Conservation (phyloP, 2,113 vertebrate genomes). For the Leptosomus discolor region DNA sequence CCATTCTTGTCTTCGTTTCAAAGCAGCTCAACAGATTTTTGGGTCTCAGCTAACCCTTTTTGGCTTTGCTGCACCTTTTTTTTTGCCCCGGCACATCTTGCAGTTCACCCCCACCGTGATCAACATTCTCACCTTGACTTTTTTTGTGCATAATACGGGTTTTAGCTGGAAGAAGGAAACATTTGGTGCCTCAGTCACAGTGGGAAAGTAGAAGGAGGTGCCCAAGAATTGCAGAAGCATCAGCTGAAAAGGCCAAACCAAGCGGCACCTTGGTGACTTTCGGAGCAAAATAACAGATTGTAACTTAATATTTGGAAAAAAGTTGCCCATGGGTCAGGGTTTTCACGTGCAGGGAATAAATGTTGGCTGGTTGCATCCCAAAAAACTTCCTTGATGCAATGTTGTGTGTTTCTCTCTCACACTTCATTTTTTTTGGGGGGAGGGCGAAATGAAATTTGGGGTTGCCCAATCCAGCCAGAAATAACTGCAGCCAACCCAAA, state of each 20-base stretch:
- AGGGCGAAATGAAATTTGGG: background rate
- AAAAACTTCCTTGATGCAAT: background rate
- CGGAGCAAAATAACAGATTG: background rate
- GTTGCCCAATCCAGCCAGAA: background rate
- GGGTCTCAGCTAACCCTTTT: background rate
- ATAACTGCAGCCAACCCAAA: background rate
- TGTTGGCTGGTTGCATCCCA: background rate
- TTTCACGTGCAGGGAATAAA: background rate
- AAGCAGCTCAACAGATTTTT: background rate
- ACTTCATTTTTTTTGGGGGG: fast-evolving
- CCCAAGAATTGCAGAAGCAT: background rate
- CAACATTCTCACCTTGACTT: background rate
- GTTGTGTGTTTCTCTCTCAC: background rate
- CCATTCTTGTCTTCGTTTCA: background rate
- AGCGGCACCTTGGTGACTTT: background rate
- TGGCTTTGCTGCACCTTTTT: background rate
- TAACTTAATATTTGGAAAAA: background rate
- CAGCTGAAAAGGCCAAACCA: background rate
- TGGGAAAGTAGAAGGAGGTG: background rate
- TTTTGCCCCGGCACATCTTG: background rate
- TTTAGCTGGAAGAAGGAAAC: background rate
- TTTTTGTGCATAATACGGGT: background rate
- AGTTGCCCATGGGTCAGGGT: background rate
- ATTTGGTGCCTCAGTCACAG: background rate
- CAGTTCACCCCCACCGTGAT: background rate